Conservation (phyloP, 2,888 invertebrate genomes). For the Caenorhabditis virilis region DNA sequence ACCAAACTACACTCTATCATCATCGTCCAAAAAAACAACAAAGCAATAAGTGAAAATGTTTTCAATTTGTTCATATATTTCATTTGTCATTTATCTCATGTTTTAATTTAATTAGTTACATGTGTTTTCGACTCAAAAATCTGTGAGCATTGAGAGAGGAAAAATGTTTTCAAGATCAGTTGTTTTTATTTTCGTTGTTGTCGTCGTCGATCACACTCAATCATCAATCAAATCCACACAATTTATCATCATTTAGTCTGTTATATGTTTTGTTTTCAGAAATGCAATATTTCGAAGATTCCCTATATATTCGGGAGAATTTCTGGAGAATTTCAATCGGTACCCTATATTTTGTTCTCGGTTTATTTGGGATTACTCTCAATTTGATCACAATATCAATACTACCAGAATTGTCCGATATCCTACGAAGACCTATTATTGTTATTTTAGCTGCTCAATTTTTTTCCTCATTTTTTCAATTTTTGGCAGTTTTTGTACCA, state of each 20-base stretch:
- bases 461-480: not conserved
- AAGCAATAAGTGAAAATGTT: not conserved
- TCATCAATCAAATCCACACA: too few relatives aligned
- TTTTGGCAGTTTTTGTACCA: not conserved
- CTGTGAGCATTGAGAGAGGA: not conserved
- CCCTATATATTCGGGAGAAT: not conserved
- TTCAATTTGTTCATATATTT: not conserved
- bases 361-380: not conserved
- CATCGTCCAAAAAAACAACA: too few relatives aligned
- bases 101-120: too few relatives aligned
- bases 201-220: too few relatives aligned
- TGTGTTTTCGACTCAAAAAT: too few relatives aligned
- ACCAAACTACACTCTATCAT: not conserved
- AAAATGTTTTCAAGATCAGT: not conserved
- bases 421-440: not conserved
- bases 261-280: not conserved
- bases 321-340: not conserved
- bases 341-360: not conserved
- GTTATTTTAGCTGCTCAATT: not conserved
- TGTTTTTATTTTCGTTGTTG: not conserved
- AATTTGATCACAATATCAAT: not conserved
- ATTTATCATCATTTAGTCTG: not conserved
- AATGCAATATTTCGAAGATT: not conserved
- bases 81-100: not conserved
- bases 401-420: not conserved